A percentile compares a stretch with the other conserved stretches of the same genome.
Evolutionary conservation across 2,797 vertebrate species (phyloP).

Genomic region (Tachyglossus aculeatus): DNA sequence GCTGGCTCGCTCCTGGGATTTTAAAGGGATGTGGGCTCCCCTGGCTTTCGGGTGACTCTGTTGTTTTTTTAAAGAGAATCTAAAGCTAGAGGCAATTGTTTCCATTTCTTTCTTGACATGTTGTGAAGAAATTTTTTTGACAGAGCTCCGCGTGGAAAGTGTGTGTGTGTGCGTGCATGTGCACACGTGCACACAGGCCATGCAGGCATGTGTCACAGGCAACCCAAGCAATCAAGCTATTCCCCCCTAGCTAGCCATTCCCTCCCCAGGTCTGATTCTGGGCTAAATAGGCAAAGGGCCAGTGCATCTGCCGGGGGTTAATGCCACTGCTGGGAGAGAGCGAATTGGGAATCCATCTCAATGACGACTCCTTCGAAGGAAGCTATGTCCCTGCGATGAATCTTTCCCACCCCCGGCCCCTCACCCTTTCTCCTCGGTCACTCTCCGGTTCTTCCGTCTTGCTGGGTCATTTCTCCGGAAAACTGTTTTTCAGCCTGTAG

Average conservation of each 20-base stretch:
- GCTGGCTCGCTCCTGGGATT: conserved; percentile 29
- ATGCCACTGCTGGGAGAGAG: too few species aligned
- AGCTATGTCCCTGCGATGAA: fast-evolving
- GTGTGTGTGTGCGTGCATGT: too few species aligned
- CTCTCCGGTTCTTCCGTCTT: neutral
- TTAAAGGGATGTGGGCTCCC: neutral
- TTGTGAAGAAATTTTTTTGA: neutral
- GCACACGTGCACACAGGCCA: too few species aligned
- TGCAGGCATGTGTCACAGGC: too few species aligned
- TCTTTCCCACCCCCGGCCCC: neutral
- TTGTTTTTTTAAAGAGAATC: neutral
- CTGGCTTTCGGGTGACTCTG: neutral
- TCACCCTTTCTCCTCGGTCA: neutral
- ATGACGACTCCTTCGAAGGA: neutral
- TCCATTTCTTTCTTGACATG: neutral
- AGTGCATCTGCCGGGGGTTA: too few species aligned
- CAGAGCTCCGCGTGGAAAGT: neutral
- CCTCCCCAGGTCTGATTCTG: too few species aligned
- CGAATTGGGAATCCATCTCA: neutral
- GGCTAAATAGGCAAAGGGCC: too few species aligned
- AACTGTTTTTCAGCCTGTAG: neutral
- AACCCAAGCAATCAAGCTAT: too few species aligned
- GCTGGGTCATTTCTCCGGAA: neutral
- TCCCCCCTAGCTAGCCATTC: too few species aligned
- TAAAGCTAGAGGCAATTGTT: conserved; percentile 17